Evolutionary conservation across 2,888 invertebrate species (phyloP).

Genomic region (Calephelis perditalis): DNA sequence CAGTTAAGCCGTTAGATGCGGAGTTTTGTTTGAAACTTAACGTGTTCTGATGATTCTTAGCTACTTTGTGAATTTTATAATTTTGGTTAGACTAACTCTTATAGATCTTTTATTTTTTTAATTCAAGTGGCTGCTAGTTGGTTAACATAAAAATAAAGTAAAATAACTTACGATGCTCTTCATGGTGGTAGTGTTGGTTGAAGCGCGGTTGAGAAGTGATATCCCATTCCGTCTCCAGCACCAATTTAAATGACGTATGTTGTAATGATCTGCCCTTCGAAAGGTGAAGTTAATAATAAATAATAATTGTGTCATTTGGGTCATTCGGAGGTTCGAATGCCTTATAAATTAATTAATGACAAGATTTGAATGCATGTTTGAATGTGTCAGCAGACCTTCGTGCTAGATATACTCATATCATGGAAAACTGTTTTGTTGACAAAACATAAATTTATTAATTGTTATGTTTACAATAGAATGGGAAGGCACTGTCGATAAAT

Average conservation of each 20-base stretch:
- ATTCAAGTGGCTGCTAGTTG: no score
- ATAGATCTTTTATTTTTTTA: no score
- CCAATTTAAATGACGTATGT: conserved; percentile 9
- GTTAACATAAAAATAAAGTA: no score
- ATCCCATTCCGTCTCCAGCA: neutral
- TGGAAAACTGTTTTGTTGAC: neutral
- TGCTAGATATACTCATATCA: neutral
- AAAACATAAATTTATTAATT: neutral
- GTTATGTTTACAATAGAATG: no score
- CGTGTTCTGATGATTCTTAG: no score
- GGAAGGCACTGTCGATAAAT: no score
- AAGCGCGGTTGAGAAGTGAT: neutral
- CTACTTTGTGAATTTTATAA: no score
- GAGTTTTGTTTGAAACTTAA: no score
- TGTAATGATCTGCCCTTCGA: neutral
- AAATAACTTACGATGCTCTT: conserved; percentile 30
- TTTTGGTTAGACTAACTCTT: no score
- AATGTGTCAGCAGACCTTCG: neutral
- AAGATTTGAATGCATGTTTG: conserved; percentile 2
- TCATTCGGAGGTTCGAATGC: neutral
- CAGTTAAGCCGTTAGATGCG: no score
- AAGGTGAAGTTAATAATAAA: conserved; percentile 8
- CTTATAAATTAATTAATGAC: conserved; percentile 1
- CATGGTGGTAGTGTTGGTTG: conserved; percentile 24
- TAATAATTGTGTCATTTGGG: conserved; percentile 1